phyloP scores from a whole-genome alignment of 1,140 invertebrate species.

The Caenorhabditis remanei region DNA sequence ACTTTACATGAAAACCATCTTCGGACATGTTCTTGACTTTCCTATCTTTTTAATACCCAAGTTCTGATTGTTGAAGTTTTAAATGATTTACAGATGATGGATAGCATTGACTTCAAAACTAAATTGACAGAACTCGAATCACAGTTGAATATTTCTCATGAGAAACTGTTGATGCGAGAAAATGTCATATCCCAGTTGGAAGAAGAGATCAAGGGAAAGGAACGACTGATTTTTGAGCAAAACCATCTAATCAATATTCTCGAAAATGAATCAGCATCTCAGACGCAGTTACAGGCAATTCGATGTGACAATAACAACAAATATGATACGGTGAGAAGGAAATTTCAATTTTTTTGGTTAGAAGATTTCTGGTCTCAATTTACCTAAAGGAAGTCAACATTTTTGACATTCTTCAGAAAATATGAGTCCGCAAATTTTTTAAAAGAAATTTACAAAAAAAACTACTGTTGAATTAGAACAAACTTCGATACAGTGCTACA shows the following conservation, averaged over 20 bases:
- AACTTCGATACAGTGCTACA: too few species aligned
- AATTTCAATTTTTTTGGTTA: neutral
- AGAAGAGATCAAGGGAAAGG: conserved; percentile 56
- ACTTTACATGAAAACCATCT: neutral
- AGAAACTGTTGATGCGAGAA: conserved; percentile 37
- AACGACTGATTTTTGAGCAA: conserved; percentile 54
- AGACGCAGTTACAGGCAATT: conserved; percentile 42
- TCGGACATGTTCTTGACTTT: neutral
- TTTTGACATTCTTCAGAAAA: too few species aligned
- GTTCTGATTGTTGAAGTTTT: neutral
- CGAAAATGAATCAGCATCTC: conserved; percentile 50
- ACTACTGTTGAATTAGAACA: too few species aligned
- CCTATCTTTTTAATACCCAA: neutral
- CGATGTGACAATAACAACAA: conserved; percentile 54
- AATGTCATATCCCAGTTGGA: conserved; percentile 56
- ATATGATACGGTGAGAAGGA: conserved; percentile 34
- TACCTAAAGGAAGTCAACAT: too few species aligned
- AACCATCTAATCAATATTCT: conserved; percentile 54
- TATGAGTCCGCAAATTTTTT: too few species aligned
- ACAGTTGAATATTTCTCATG: neutral
- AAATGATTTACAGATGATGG: conserved; percentile 24
- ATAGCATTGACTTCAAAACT: conserved; percentile 6
- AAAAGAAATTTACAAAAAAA: too few species aligned
- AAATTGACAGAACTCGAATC: conserved; percentile 23
- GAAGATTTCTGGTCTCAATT: neutral